phyloP scores from a whole-genome alignment of 1,140 invertebrate genomes.

The Globodera ellingtonae region DNA sequence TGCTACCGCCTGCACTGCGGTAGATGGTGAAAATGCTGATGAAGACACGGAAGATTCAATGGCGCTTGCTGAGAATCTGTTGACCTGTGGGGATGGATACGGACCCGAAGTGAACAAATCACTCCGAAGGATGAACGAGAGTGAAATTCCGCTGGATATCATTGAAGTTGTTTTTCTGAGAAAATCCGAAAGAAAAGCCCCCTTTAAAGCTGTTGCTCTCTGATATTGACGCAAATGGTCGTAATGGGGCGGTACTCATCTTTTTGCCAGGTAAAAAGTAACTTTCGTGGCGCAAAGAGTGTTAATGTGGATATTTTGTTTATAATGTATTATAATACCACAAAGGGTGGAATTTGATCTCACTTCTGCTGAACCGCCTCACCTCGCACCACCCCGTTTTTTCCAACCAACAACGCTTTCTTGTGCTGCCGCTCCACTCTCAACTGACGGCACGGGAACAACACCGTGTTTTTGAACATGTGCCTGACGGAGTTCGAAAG shows the following conservation, averaged over 20 bases:
- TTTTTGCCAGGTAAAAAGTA: conserved; percentile 76
- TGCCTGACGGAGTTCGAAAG: conserved; percentile 72
- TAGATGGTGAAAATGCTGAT: conserved; percentile 37
- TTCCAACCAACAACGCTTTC: conserved; percentile 38
- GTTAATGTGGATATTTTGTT: too few relatives aligned
- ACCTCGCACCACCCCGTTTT: conserved; percentile 31
- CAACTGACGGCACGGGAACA: conserved; percentile 72
- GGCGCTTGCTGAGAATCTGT: conserved; percentile 1
- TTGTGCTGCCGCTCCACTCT: conserved; percentile 59
- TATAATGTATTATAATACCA: too few relatives aligned
- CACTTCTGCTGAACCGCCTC: conserved; percentile 72
- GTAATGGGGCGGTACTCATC: conserved; percentile 78
- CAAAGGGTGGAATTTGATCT: conserved; percentile 83
- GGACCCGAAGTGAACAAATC: conserved; percentile 39
- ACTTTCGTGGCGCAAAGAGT: background rate
- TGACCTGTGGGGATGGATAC: conserved; percentile 30
- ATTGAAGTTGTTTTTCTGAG: conserved; percentile 49
- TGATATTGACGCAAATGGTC: conserved; percentile 55
- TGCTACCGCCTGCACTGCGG: conserved; percentile 28
- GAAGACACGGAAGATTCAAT: conserved; percentile 30
- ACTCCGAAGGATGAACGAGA: conserved; percentile 50
- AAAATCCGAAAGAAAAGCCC: background rate
- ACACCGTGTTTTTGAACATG: conserved; percentile 75
- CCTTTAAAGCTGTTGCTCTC: conserved; percentile 45
- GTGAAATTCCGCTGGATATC: conserved; percentile 59